Conservation (phyloP, 2,113 vertebrate genomes). For the Odocoileus hemionus region DNA sequence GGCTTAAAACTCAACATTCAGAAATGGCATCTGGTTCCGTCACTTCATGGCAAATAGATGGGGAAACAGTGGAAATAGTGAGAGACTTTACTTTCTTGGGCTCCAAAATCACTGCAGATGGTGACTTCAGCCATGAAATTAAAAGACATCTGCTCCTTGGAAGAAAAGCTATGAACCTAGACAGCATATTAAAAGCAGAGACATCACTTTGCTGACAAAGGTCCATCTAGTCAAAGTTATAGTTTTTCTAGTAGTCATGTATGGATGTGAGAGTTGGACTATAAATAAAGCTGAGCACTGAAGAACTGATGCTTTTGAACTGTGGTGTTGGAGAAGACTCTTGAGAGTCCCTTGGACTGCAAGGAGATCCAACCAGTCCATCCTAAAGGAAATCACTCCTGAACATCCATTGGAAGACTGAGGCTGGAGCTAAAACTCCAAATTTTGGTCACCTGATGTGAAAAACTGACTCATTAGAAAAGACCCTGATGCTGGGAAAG, state of each 20-base stretch:
- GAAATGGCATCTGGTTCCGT: not conserved
- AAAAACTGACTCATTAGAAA: not conserved
- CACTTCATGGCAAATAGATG: not conserved
- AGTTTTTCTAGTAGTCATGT: not conserved
- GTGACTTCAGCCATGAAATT: not conserved
- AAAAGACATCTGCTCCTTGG: not conserved
- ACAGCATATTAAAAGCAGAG: not conserved
- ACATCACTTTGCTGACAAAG: not conserved
- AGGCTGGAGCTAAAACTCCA: not conserved
- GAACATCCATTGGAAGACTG: not conserved
- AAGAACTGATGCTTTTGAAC: not conserved
- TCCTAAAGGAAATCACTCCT: not conserved
- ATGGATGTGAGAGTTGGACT: not conserved
- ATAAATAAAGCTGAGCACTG: not conserved
- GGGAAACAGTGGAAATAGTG: not conserved
- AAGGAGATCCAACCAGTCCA: not conserved
- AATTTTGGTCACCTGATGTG: not conserved
- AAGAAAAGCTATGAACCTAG: not conserved
- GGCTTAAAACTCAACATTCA: not conserved
- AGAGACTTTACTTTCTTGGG: not conserved
- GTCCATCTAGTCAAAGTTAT: not conserved
- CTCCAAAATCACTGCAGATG: not conserved
- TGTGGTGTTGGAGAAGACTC: not conserved
- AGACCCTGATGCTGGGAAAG: not conserved
- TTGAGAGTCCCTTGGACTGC: not conserved